Conservation (phyloP, 1,140 invertebrate species). For the Manduca sexta region DNA sequence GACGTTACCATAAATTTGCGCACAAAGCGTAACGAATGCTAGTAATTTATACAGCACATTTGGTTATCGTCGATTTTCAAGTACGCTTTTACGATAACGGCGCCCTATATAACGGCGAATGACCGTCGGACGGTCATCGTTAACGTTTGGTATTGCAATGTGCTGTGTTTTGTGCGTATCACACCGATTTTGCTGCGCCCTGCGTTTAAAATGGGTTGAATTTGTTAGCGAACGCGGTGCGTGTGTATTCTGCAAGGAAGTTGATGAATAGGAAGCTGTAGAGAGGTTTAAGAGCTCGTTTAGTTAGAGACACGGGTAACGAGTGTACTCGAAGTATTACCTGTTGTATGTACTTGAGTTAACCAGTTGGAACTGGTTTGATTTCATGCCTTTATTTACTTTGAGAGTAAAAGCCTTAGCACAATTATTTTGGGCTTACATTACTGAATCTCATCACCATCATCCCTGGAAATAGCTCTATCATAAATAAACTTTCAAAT, state of each 20-base stretch:
- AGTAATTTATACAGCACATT: slow-evolving; percentile 7
- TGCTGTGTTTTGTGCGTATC: slow-evolving; percentile 23
- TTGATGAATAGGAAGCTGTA: slow-evolving; percentile 2
- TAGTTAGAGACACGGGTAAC: no score
- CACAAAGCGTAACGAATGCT: no score
- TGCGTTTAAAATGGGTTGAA: slow-evolving; percentile 45
- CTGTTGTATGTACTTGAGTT: no score
- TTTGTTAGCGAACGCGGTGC: background rate
- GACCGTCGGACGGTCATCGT: slow-evolving; percentile 51
- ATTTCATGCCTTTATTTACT: no score
- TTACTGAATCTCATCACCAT: no score
- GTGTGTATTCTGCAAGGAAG: slow-evolving; percentile 1
- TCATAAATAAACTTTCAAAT: background rate
- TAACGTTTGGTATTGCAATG: slow-evolving; percentile 38
- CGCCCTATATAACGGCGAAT: slow-evolving; percentile 59
- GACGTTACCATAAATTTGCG: no score
- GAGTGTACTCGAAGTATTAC: no score
- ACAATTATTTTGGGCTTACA: no score
- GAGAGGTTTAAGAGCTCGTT: no score
- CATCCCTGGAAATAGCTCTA: no score
- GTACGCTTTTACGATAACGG: slow-evolving; percentile 50
- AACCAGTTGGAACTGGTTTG: no score
- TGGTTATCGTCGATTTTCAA: slow-evolving; percentile 39
- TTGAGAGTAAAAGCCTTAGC: no score
- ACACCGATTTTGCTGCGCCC: slow-evolving; percentile 17